Conservation (phyloP, 2,888 invertebrate species). For the Maniola hyperantus region DNA sequence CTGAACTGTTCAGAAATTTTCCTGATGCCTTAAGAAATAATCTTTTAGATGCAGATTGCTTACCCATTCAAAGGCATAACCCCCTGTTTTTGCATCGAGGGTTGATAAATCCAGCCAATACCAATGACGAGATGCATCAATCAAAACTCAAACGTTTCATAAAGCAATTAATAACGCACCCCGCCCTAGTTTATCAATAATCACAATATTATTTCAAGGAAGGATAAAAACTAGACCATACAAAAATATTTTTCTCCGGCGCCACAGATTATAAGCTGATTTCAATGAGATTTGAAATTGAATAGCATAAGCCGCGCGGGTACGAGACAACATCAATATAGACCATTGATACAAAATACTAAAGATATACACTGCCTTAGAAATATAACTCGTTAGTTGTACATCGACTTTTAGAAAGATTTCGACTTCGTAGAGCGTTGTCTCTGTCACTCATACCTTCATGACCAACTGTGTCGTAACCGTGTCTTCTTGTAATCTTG, state of each 20-base stretch:
- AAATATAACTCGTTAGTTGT: background rate
- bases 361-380: background rate
- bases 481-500: no score
- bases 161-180: background rate
- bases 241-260: constrained; percentile 12
- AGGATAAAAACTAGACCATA: constrained; percentile 4
- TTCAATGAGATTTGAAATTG: constrained; percentile 17
- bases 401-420: no score
- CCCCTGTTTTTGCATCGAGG: no score
- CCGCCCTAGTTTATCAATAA: background rate
- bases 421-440: no score
- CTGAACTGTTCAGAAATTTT: no score
- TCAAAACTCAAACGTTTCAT: background rate
- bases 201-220: constrained; percentile 13
- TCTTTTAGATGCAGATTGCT: no score
- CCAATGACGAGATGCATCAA: no score
- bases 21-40: no score
- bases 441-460: no score
- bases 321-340: background rate
- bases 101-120: no score
- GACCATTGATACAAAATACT: background rate
- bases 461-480: no score
- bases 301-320: background rate
- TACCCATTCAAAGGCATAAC: no score
- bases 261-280: constrained; percentile 12